These are phyloP conservation scores for Hormaphis cornu DNA, from an alignment of 1,140 invertebrate species.

Conservation along the genomic window DNA sequence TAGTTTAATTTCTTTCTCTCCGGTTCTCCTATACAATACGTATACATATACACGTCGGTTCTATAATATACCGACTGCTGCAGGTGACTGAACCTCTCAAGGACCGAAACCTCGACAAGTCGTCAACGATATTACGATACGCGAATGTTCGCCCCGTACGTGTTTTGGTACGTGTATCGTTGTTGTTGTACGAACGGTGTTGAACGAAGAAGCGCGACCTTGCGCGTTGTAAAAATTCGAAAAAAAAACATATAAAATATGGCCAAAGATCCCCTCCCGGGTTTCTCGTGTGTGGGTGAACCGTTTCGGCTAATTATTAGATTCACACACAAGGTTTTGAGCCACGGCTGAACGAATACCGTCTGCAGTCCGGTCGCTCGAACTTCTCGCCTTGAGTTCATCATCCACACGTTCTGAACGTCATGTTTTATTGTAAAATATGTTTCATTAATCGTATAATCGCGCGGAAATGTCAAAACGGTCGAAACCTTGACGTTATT, in stretches of 20 bases:
- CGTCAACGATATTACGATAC: neutral
- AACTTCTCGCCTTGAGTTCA: constrained; percentile 11
- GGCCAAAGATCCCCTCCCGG: neutral
- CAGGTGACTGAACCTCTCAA: constrained; percentile 25
- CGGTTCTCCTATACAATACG: no score
- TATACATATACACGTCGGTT: no score
- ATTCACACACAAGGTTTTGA: neutral
- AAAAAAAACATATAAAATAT: no score
- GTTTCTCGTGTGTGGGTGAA: neutral
- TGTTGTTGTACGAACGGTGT: no score
- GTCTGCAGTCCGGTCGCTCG: neutral
- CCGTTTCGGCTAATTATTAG: constrained; percentile 11
- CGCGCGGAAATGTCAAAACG: constrained; percentile 3
- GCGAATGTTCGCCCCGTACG: neutral
- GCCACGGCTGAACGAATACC: constrained; percentile 1
- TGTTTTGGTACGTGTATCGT: neutral
- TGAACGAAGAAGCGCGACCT: constrained; percentile 29
- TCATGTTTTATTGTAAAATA: no score
- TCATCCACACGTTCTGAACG: no score
- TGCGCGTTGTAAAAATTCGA: neutral
- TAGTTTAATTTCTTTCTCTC: no score
- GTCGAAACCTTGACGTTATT: constrained; percentile 13
- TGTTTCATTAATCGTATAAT: constrained; percentile 13
- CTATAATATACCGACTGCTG: neutral
- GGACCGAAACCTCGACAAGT: constrained; percentile 4